Evolutionary conservation across 1,140 invertebrate species (phyloP).

Genomic region (Drosophila bifasciata): DNA sequence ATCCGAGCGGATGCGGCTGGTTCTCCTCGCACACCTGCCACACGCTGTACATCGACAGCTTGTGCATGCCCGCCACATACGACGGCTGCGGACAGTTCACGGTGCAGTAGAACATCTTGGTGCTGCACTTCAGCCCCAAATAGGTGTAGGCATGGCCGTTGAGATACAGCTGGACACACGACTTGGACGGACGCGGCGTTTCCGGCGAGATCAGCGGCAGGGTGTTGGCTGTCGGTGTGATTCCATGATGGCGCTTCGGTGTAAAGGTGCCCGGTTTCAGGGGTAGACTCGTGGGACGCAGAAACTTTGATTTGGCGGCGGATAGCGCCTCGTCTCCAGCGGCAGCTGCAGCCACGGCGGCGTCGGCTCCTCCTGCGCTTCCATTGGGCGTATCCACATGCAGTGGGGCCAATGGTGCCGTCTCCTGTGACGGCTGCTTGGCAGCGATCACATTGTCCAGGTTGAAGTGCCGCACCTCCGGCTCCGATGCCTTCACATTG

Average conservation of each 20-base stretch:
- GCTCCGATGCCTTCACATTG: constrained; percentile 56
- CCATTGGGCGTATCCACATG: constrained; percentile 65
- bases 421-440: constrained; percentile 7
- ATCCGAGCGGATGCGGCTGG: constrained; percentile 89
- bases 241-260: constrained; percentile 90
- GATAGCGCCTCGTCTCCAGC: background rate
- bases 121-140: constrained; percentile 95
- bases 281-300: constrained; percentile 91
- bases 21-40: constrained; percentile 93
- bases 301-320: constrained; percentile 85
- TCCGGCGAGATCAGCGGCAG: constrained; percentile 93
- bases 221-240: constrained; percentile 90
- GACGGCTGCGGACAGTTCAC: constrained; percentile 96
- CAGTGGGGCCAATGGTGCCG: constrained; percentile 56
- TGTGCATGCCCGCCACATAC: constrained; percentile 95
- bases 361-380: background rate
- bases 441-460: constrained; percentile 84
- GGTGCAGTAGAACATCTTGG: constrained; percentile 95
- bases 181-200: constrained; percentile 93
- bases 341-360: constrained; percentile 2
- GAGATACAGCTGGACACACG: constrained; percentile 93
- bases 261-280: constrained; percentile 92
- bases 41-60: constrained; percentile 98
- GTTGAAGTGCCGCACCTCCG: constrained; percentile 85
- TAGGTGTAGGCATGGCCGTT: constrained; percentile 97